Conservation (phyloP, 2,797 vertebrate species). For the Enteromius unitaeniatus region DNA sequence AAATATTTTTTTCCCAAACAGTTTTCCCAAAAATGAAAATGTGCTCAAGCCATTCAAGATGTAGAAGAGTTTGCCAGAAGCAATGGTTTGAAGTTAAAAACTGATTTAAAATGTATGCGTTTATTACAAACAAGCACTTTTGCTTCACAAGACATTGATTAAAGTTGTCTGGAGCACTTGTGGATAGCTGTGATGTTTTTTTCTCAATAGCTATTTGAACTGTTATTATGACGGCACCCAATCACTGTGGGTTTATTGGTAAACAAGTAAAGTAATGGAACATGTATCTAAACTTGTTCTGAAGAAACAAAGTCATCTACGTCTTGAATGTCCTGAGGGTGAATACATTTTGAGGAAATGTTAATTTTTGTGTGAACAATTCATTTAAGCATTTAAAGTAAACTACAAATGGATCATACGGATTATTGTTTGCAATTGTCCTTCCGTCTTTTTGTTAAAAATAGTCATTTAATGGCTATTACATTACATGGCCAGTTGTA, state of each 20-base stretch:
- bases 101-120: neutral
- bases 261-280: neutral
- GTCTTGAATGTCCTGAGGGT: neutral
- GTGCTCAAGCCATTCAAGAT: neutral
- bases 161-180: neutral
- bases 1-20: neutral
- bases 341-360: neutral
- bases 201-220: neutral
- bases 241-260: neutral
- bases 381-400: neutral
- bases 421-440: neutral
- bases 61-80: neutral
- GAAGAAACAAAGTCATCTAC: neutral
- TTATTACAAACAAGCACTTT: neutral
- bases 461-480: neutral
- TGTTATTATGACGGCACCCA: neutral
- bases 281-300: neutral
- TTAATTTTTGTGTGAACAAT: neutral
- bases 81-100: neutral
- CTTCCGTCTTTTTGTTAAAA: neutral
- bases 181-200: neutral
- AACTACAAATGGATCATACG: neutral
- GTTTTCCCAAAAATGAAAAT: neutral
- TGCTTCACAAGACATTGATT: neutral
- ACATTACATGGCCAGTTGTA: too few species aligned